Evolutionary conservation across 2,797 vertebrate species (phyloP).

Genomic region (Aulostomus chinensis): DNA sequence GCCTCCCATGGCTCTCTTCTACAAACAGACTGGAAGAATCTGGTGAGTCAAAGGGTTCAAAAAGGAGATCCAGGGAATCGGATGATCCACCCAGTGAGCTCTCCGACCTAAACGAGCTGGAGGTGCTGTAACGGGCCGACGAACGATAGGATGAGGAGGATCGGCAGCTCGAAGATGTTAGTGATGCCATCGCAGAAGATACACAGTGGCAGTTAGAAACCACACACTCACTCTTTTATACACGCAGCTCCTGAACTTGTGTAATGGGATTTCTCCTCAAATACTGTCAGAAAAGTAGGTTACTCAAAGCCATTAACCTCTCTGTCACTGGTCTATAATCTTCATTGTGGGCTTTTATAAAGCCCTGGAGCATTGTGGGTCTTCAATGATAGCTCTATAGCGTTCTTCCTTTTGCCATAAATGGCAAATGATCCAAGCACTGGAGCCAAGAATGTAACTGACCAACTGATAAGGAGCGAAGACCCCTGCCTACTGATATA

Average conservation of each 20-base stretch:
- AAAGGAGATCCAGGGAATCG: conserved; percentile 57
- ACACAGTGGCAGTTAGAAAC: neutral
- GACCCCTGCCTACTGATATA: conserved; percentile 32
- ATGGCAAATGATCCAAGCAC: conserved; percentile 56
- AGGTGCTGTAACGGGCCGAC: conserved; percentile 70
- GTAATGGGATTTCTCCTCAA: conserved; percentile 9
- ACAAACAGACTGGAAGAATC: conserved; percentile 60
- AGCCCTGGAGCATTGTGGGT: conserved; percentile 70
- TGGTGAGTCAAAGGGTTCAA: conserved; percentile 67
- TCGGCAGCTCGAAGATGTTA: conserved; percentile 68
- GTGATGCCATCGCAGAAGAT: conserved; percentile 58
- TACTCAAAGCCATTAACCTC: neutral
- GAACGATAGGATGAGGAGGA: conserved; percentile 68
- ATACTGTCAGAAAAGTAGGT: conserved; percentile 6
- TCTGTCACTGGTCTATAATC: conserved; percentile 6
- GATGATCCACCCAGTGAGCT: conserved; percentile 49
- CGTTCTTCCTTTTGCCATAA: conserved; percentile 62
- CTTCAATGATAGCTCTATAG: conserved; percentile 15
- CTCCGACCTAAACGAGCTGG: conserved; percentile 68
- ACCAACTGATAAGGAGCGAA: conserved; percentile 70
- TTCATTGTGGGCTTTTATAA: conserved; percentile 52
- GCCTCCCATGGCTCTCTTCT: conserved; percentile 45
- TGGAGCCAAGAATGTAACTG: conserved; percentile 74
- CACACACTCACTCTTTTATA: neutral
- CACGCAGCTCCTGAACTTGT: neutral